These are phyloP conservation scores for Ptilorrhoa leucosticta DNA, from an alignment of 2,113 vertebrate species.

Conservation along the genomic window DNA sequence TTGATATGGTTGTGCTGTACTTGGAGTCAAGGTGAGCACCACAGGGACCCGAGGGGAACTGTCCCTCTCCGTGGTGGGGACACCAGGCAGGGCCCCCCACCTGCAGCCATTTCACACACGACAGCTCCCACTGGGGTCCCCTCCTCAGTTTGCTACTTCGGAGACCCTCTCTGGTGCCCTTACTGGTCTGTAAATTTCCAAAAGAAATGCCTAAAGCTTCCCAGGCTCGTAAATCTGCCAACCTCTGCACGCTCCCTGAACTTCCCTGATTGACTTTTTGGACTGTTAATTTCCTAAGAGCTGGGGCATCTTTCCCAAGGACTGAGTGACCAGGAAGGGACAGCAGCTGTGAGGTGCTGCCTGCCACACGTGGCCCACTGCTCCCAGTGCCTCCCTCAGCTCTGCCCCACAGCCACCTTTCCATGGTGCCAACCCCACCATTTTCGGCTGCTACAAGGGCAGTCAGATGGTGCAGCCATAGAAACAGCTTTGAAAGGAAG, in stretches of 20 bases:
- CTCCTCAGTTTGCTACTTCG: neutral
- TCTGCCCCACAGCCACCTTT: neutral
- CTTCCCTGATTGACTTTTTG: neutral
- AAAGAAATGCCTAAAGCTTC: neutral
- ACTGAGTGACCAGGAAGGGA: neutral
- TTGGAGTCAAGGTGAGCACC: neutral
- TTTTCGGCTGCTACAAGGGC: neutral
- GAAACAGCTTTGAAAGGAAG: constrained; percentile 14
- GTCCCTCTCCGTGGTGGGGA: neutral
- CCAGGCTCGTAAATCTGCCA: constrained; percentile 34
- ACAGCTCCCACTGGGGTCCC: neutral
- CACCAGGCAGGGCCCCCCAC: neutral
- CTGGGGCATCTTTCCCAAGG: neutral
- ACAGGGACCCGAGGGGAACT: rapidly evolving
- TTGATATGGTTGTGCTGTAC: neutral
- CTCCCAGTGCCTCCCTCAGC: neutral
- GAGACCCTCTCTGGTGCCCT: neutral
- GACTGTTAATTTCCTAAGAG: neutral
- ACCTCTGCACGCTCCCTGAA: neutral
- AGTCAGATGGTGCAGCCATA: neutral
- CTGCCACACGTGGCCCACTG: neutral
- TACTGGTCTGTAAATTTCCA: neutral
- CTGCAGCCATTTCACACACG: neutral
- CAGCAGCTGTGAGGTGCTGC: neutral
- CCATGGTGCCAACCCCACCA: neutral